These are phyloP conservation scores for Drosophila mojavensis DNA, from an alignment of 1,140 invertebrate species.

Conservation along the genomic window DNA sequence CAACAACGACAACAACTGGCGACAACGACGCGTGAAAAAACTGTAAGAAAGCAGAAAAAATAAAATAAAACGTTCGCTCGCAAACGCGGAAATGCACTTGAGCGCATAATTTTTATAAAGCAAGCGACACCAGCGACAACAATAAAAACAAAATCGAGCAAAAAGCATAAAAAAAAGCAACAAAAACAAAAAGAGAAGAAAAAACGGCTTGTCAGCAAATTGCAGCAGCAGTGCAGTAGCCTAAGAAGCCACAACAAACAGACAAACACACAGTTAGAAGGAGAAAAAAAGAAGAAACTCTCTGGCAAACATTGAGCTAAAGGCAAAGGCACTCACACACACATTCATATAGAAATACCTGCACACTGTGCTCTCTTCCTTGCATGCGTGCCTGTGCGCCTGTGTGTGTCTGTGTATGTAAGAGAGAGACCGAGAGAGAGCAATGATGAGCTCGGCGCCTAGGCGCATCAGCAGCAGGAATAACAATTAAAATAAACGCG, in stretches of 20 bases:
- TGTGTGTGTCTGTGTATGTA: conserved; percentile 6
- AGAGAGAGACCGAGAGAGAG: conserved; percentile 7
- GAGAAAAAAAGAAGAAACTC: not conserved
- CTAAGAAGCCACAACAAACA: conserved; percentile 62
- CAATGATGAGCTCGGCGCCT: conserved; percentile 51
- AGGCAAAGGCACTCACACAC: conserved; percentile 3
- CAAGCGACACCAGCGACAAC: conserved; percentile 62
- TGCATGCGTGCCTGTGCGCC: conserved; percentile 11
- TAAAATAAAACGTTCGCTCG: conserved; percentile 43
- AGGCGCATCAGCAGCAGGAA: conserved; percentile 37
- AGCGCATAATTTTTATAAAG: conserved; percentile 78
- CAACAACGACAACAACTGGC: conserved; percentile 38
- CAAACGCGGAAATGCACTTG: conserved; percentile 80
- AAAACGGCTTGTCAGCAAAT: conserved; percentile 60
- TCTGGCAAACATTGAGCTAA: not conserved
- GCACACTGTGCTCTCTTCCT: conserved; percentile 36
- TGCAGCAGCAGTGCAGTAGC: conserved; percentile 39
- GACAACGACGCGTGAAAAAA: conserved; percentile 49
- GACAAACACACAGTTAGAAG: conserved; percentile 9
- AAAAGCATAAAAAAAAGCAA: conserved; percentile 22
- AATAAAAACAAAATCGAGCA: conserved; percentile 31
- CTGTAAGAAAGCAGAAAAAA: conserved; percentile 36
- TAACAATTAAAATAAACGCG: conserved; percentile 43
- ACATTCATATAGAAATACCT: conserved; percentile 25
- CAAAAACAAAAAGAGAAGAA: conserved; percentile 19